phyloP scores from a whole-genome alignment of 2,888 invertebrate species.

The Unio pictorum region DNA sequence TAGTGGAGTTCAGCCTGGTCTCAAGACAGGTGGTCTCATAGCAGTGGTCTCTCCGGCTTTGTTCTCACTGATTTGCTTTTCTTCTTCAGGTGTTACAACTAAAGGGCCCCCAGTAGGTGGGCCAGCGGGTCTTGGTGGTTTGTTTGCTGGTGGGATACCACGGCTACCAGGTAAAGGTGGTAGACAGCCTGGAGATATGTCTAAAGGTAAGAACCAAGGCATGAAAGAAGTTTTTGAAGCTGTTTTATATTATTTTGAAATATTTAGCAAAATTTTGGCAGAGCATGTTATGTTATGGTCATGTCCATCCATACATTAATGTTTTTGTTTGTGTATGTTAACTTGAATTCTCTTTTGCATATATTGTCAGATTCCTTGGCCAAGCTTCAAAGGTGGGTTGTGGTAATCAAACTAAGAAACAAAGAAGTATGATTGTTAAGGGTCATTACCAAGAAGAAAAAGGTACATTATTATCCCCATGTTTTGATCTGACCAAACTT shows the following conservation, averaged over 20 bases:
- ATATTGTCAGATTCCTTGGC: no score
- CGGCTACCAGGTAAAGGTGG: constrained; percentile 74
- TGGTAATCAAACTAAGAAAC: no score
- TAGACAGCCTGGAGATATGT: constrained; percentile 25
- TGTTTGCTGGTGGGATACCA: constrained; percentile 88
- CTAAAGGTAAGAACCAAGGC: constrained; percentile 22
- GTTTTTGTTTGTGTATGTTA: background rate
- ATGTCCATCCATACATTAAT: background rate
- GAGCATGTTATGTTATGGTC: no score
- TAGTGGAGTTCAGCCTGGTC: no score
- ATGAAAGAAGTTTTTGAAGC: background rate
- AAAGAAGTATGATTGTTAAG: no score
- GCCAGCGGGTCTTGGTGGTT: constrained; percentile 77
- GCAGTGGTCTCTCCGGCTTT: no score
- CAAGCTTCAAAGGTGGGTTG: no score
- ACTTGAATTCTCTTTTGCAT: background rate
- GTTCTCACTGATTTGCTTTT: no score
- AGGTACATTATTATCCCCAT: no score
- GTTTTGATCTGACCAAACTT: no score
- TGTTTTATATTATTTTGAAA: background rate
- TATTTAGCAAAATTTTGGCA: background rate
- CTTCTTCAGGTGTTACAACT: constrained; percentile 6
- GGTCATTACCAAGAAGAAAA: no score
- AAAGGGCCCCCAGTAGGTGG: constrained; percentile 36
- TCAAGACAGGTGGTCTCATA: no score